Evolutionary conservation across 2,888 invertebrate genomes (phyloP).

Genomic region (Idaea aversata): DNA sequence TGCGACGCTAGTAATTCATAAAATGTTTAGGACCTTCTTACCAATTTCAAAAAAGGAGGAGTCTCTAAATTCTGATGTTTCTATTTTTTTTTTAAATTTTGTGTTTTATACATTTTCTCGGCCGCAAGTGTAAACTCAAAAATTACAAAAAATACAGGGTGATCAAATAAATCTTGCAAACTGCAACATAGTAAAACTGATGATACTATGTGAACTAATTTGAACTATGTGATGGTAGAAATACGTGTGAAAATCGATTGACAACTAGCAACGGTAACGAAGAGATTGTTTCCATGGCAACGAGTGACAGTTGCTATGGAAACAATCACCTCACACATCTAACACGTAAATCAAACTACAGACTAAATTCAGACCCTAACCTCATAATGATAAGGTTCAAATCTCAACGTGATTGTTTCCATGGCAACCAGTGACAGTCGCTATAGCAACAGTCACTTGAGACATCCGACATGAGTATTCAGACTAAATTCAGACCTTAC

Average conservation of each 20-base stretch:
- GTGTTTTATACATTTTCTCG: background rate
- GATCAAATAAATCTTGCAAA: slow-evolving; percentile 19
- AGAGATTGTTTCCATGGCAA: background rate
- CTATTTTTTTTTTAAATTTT: too few species aligned
- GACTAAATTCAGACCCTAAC: background rate
- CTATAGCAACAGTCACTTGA: too few species aligned
- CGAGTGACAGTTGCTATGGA: background rate
- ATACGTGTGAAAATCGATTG: background rate
- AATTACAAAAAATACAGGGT: slow-evolving; percentile 6
- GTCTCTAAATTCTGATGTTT: background rate
- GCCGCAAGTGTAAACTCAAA: slow-evolving; percentile 6
- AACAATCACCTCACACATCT: background rate
- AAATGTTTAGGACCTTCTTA: too few species aligned
- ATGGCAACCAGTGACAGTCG: too few species aligned
- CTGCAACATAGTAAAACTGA: slow-evolving; percentile 43
- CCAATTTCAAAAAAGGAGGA: background rate
- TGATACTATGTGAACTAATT: slow-evolving; percentile 24
- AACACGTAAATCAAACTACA: background rate
- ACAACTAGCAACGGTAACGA: background rate
- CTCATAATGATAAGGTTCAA: too few species aligned
- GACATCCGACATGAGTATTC: too few species aligned
- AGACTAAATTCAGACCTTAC: background rate
- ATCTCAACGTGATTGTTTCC: too few species aligned
- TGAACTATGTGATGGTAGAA: slow-evolving; percentile 8
- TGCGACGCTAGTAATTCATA: too few species aligned